Evolutionary conservation across 2,888 invertebrate genomes (phyloP).

Genomic region (Electrophaes corylata): DNA sequence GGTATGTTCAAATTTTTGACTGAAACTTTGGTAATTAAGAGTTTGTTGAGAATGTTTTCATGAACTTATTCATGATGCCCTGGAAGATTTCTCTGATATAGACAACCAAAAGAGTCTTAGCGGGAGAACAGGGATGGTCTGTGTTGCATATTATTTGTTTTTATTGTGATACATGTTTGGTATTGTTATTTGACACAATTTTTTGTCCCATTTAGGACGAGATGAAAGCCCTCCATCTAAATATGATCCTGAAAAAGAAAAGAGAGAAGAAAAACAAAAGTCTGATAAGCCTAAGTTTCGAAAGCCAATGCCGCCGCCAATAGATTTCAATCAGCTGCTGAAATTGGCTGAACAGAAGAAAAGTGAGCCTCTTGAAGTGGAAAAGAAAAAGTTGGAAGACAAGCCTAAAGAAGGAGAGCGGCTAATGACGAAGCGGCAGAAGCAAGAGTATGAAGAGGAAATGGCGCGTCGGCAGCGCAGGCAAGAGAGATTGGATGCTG

Average conservation of each 20-base stretch:
- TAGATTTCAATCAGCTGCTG: constrained; percentile 91
- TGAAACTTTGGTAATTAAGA: not conserved
- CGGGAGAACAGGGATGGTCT: too few relatives aligned
- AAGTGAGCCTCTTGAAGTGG: constrained; percentile 87
- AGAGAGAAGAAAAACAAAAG: constrained; percentile 67
- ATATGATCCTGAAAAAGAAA: constrained; percentile 71
- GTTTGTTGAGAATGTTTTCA: not conserved
- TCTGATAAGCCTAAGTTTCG: constrained; percentile 84
- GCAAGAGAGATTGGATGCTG: constrained; percentile 69
- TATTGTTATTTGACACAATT: not conserved
- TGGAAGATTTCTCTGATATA: too few relatives aligned
- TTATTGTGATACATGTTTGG: not conserved
- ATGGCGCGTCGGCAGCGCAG: constrained; percentile 85
- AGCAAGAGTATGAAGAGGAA: constrained; percentile 89
- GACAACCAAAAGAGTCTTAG: too few relatives aligned
- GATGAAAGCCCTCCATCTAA: constrained; percentile 65
- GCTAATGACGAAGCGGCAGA: constrained; percentile 92
- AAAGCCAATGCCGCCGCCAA: constrained; percentile 87
- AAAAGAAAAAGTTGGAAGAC: constrained; percentile 67
- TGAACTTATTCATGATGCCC: too few relatives aligned
- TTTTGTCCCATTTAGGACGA: constrained; percentile 19
- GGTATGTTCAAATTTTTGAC: constrained; percentile 15
- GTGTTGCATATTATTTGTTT: too few relatives aligned
- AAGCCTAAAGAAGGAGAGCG: constrained; percentile 85
- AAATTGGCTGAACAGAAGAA: constrained; percentile 94